Evolutionary conservation across 2,797 vertebrate genomes (phyloP).

Genomic region (Sebastes diaconus): DNA sequence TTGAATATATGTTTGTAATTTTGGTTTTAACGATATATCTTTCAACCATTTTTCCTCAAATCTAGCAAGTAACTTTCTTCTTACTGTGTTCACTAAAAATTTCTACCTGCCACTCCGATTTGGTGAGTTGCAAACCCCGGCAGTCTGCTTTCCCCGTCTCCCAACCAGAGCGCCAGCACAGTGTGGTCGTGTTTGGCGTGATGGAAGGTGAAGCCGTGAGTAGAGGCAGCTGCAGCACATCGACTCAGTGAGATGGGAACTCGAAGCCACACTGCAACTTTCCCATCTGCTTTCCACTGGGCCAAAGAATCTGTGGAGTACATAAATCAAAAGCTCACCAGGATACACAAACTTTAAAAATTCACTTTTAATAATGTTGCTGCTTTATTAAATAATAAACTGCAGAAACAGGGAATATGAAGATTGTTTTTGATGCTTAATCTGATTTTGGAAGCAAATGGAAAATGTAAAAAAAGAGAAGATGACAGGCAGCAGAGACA

Average conservation of each 20-base stretch:
- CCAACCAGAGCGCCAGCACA: constrained; percentile 89
- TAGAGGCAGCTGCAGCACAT: constrained; percentile 80
- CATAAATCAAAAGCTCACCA: background rate
- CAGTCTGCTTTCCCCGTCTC: constrained; percentile 84
- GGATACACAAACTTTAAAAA: background rate
- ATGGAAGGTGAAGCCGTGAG: constrained; percentile 91
- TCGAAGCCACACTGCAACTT: constrained; percentile 87
- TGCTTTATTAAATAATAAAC: background rate
- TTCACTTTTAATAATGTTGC: background rate
- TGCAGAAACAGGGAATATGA: background rate
- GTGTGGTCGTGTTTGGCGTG: constrained; percentile 83
- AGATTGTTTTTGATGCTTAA: background rate
- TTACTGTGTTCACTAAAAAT: background rate
- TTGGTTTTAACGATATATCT: too few relatives aligned
- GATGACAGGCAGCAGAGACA: constrained; percentile 6
- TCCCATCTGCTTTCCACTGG: constrained; percentile 86
- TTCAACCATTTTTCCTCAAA: too few relatives aligned
- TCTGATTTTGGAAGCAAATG: background rate
- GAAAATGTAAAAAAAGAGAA: background rate
- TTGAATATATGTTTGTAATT: too few relatives aligned
- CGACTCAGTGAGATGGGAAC: constrained; percentile 88
- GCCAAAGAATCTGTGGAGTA: constrained; percentile 78
- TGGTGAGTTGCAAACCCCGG: constrained; percentile 92
- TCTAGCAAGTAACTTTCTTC: too few relatives aligned
- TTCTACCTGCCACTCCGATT: constrained; percentile 92